A percentile compares a stretch with the other conserved stretches of the same genome.
Evolutionary conservation across 2,113 vertebrate genomes (phyloP).

Genomic region (Nicator chloris): DNA sequence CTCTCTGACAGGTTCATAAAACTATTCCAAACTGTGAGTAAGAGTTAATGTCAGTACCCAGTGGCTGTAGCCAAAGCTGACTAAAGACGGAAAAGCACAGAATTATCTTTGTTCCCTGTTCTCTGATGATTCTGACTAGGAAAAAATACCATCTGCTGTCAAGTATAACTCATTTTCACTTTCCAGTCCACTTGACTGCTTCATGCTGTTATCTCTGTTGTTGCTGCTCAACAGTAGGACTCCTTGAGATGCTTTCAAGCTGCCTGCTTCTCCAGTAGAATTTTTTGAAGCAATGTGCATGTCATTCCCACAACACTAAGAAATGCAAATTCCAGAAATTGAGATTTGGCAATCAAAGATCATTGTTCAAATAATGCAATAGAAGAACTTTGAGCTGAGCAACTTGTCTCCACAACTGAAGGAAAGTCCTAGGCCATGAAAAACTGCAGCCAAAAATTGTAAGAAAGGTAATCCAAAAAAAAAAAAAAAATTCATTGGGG

Average conservation of each 20-base stretch:
- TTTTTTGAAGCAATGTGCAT: not conserved
- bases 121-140: not conserved
- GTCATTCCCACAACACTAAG: not conserved
- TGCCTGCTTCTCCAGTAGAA: not conserved
- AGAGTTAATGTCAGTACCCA: not conserved
- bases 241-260: not conserved
- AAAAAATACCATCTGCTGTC: not conserved
- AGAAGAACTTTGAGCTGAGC: not conserved
- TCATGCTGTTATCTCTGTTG: not conserved
- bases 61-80: not conserved
- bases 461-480: not conserved
- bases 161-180: not conserved
- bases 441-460: not conserved
- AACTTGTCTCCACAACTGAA: not conserved
- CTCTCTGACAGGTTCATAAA: not conserved
- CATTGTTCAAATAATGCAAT: not conserved
- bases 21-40: not conserved
- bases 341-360: not conserved
- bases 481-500: not conserved
- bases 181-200: conserved; percentile 9
- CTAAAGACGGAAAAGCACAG: not conserved
- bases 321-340: not conserved
- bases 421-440: not conserved
- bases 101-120: not conserved
- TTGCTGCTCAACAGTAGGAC: not conserved